Percentiles rank a stretch among this genome's conserved stretches.
These are phyloP conservation scores for Drosophila micromelanica DNA, from an alignment of 1,140 invertebrate species.

Conservation along the genomic window DNA sequence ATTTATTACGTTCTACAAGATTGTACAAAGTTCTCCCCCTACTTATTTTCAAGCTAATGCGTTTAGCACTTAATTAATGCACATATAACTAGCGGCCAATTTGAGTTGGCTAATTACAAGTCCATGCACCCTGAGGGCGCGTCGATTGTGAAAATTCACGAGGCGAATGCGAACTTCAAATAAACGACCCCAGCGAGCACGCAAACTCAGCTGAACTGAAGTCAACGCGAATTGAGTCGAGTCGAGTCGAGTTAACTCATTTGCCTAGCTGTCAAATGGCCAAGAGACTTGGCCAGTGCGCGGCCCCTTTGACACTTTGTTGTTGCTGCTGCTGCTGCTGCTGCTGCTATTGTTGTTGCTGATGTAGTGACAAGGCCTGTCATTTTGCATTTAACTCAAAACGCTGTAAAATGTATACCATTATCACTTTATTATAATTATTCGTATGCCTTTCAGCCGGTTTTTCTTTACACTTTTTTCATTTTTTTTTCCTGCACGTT, in stretches of 20 bases:
- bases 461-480: slow-evolving; percentile 15
- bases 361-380: slow-evolving; percentile 45
- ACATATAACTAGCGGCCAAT: slow-evolving; percentile 66
- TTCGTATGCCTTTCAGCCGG: slow-evolving; percentile 23
- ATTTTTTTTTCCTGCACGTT: slow-evolving; percentile 6
- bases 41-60: slow-evolving; percentile 4
- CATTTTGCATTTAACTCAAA: slow-evolving; percentile 67
- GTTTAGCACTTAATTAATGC: slow-evolving; percentile 78
- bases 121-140: slow-evolving; percentile 31
- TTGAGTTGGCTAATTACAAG: slow-evolving; percentile 71
- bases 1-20: slow-evolving; percentile 44
- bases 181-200: slow-evolving; percentile 52
- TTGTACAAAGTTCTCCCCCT: slow-evolving; percentile 41
- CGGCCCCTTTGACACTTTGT: slow-evolving; percentile 49
- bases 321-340: slow-evolving; percentile 11
- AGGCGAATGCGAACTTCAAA: slow-evolving; percentile 38
- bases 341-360: slow-evolving; percentile 3
- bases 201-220: slow-evolving; percentile 44
- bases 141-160: slow-evolving; percentile 54
- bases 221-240: neutral
- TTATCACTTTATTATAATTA: slow-evolving; percentile 75
- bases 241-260: slow-evolving; percentile 31
- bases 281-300: slow-evolving; percentile 10
- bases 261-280: slow-evolving; percentile 64
- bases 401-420: slow-evolving; percentile 63